phyloP scores from a whole-genome alignment of 2,113 vertebrate genomes.

The Phodopus roborovskii region DNA sequence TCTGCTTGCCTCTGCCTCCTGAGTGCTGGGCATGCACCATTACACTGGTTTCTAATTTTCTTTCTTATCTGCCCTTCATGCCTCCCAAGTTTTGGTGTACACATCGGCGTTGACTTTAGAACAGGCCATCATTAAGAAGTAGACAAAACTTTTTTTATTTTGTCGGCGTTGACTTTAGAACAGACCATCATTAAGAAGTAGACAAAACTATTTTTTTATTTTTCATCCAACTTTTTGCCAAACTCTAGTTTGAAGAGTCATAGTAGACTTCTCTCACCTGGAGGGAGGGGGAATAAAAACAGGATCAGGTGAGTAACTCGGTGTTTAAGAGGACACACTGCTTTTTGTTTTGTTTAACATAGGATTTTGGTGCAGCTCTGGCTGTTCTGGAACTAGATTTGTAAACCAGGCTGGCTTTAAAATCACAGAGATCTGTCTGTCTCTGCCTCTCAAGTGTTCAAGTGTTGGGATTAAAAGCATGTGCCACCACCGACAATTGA shows the following conservation, averaged over 20 bases:
- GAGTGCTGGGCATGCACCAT: not conserved
- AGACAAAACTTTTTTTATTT: slow-evolving; percentile 60
- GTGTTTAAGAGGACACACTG: not conserved
- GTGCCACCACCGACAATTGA: not conserved
- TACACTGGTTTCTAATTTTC: not conserved
- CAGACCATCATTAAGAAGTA: slow-evolving; percentile 6
- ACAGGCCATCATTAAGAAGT: slow-evolving; percentile 7
- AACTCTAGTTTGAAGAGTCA: not conserved
- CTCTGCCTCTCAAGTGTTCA: not conserved
- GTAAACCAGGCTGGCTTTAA: not conserved
- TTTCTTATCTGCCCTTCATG: slow-evolving; percentile 4
- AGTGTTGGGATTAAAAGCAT: not conserved
- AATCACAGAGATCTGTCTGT: not conserved
- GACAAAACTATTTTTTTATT: slow-evolving; percentile 58
- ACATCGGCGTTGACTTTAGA: slow-evolving; percentile 24
- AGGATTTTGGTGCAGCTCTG: not conserved
- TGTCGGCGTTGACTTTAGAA: slow-evolving; percentile 38
- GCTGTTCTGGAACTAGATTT: not conserved
- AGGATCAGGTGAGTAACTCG: not conserved
- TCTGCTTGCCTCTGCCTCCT: not conserved
- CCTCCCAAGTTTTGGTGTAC: not conserved
- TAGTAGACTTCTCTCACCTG: slow-evolving; percentile 48
- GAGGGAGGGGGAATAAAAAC: not conserved
- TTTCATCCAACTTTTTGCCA: slow-evolving; percentile 56
- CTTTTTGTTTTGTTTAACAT: not conserved